Conservation (phyloP, 2,113 vertebrate species). For the Dasyurus viverrinus region DNA sequence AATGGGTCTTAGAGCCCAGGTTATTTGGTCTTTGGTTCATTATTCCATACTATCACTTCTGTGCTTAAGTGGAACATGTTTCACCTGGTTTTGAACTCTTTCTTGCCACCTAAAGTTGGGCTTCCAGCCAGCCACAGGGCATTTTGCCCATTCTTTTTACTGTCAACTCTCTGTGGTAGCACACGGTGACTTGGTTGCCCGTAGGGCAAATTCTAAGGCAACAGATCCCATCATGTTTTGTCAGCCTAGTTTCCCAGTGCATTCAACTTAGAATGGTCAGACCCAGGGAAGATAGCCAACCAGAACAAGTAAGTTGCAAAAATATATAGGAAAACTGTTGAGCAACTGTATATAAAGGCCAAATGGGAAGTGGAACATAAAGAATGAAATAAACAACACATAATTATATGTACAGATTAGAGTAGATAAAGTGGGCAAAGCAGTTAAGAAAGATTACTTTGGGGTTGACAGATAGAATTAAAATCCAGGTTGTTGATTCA, state of each 20-base stretch:
- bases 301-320: neutral
- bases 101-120: neutral
- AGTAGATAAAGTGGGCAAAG: neutral
- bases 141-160: slow-evolving; percentile 13
- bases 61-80: neutral
- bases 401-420: neutral
- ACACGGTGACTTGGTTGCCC: slow-evolving; percentile 6
- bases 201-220: slow-evolving; percentile 46
- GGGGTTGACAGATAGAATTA: slow-evolving; percentile 14
- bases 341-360: neutral
- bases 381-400: neutral
- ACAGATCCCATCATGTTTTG: neutral
- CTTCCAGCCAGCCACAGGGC: slow-evolving; percentile 36
- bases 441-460: neutral
- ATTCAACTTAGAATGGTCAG: neutral
- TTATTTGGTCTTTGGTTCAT: neutral
- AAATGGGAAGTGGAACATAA: neutral
- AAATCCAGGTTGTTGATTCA: slow-evolving; percentile 33
- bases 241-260: neutral
- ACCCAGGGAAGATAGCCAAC: neutral
- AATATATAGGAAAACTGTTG: neutral
- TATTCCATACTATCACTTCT: neutral
- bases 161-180: neutral
- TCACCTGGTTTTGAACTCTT: neutral
- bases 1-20: neutral